A percentile compares a stretch with the other conserved stretches of the same genome.
Evolutionary conservation across 2,888 invertebrate genomes (phyloP).

Genomic region (Parnassius glacialis): DNA sequence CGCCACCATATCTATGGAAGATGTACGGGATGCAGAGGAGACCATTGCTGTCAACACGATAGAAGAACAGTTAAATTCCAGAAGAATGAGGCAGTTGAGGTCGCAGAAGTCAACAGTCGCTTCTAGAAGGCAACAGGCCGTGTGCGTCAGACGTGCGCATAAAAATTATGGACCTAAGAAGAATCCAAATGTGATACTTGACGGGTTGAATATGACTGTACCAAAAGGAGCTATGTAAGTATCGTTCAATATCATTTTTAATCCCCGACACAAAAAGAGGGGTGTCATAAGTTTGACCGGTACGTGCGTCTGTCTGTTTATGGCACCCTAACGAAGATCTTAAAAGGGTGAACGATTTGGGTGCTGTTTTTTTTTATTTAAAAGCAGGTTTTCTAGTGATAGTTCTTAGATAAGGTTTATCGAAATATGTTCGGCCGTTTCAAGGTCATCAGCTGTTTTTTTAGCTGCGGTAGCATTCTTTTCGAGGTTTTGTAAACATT

Average conservation of each 20-base stretch:
- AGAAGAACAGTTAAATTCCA: slow-evolving; percentile 53
- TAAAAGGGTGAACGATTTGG: no score
- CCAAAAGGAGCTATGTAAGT: slow-evolving; percentile 94
- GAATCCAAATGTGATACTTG: slow-evolving; percentile 90
- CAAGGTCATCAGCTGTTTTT: no score
- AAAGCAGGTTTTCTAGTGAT: no score
- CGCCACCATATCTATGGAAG: slow-evolving; percentile 72
- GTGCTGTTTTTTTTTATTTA: no score
- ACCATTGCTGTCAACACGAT: slow-evolving; percentile 57
- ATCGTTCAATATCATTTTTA: slow-evolving; percentile 2
- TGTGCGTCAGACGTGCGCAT: slow-evolving; percentile 90
- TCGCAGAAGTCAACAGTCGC: slow-evolving; percentile 86
- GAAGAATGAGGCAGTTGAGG: slow-evolving; percentile 62
- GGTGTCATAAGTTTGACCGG: no score
- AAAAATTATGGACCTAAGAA: slow-evolving; percentile 91
- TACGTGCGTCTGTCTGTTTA: background rate
- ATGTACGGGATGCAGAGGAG: slow-evolving; percentile 56
- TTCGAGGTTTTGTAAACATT: no score
- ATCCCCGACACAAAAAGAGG: background rate
- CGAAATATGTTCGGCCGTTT: no score
- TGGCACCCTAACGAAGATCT: no score
- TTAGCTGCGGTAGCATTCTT: no score
- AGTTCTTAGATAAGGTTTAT: no score
- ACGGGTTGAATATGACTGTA: slow-evolving; percentile 95
- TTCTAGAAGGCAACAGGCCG: slow-evolving; percentile 88